Evolutionary conservation across 2,888 invertebrate species (phyloP), one percentile per base, ranked within the genome.

Genomic region (Cephus pygmeus): DNA sequence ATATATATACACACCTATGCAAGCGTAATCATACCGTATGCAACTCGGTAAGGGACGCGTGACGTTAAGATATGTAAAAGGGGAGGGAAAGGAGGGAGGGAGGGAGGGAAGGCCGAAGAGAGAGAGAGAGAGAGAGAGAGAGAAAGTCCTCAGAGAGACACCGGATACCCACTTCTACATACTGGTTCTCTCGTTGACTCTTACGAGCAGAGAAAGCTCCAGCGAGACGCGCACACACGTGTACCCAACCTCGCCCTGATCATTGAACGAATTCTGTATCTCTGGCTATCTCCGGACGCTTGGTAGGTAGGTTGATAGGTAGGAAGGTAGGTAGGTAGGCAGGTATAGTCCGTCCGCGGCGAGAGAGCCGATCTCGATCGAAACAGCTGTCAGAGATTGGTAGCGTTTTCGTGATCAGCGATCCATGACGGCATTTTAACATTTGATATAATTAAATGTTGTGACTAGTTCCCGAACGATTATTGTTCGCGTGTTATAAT

Each of bases 181-280:
- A 76, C 76, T 80, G 79, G 80, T 81, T 80, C 81, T 79, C 81
- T 74, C 74, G 56, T 76, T 73, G 78, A 81, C 79, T 80, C 82
- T 82, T 79, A 78, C 79, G 78, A 78, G 85, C 79, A 78, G 85
- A 83, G 85, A 85, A 84, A 84, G 83, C 82, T 81, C 73, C 35
- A 69, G 34, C 36, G 73, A 78, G 30, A 78, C 74, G 69, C 73
- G 81, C 69, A 73, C 73, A 71, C 76, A 69, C 80, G 73, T 79
- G 31, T 71, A 71, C 77, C 75, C 75, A 71, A 75, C 71, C 71
- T 71, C 71, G 71, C 33, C 71, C 31, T 33, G 71, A 30, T 71
- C 71, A 71, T 71, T 71, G 71, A 71, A 71, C 71, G 71, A 71
- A 71, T 71, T 71, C 71, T 33, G 9, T 71, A 71, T 71, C 30